phyloP scores from a whole-genome alignment of 30 jellyfish, hydroid and myxozoan species.

The Calvadosia cruxmelitensis region DNA sequence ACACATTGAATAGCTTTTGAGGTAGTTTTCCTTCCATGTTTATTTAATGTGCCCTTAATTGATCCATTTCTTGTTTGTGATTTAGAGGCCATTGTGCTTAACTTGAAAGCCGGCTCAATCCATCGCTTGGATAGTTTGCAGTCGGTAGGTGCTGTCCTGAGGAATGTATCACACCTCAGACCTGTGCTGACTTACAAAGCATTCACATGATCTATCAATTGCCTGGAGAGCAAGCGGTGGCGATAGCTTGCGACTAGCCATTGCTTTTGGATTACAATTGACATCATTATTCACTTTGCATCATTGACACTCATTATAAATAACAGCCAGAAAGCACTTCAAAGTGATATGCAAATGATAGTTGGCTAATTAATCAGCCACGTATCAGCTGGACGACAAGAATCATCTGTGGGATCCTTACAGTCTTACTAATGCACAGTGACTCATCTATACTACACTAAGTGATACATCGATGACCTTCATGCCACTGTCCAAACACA shows the following conservation, averaged over 20 bases:
- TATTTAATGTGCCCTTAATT: not conserved
- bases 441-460: no score
- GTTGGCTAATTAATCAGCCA: no score
- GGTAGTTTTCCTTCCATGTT: not conserved
- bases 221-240: not conserved
- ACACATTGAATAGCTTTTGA: not conserved
- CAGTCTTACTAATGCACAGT: no score
- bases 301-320: no score
- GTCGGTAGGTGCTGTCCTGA: slow-evolving; percentile 31
- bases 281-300: no score
- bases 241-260: not conserved
- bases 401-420: no score
- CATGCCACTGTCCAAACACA: no score
- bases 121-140: slow-evolving; percentile 42
- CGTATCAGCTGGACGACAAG: not conserved
- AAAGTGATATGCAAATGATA: not conserved
- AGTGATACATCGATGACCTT: no score
- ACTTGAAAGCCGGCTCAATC: slow-evolving; percentile 52
- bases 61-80: not conserved
- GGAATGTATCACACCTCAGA: not conserved
- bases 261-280: no score
- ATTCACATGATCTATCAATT: not conserved
- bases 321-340: slow-evolving; percentile 10
- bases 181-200: slow-evolving; percentile 2
- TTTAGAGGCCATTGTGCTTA: slow-evolving; percentile 53